Conservation (phyloP, 2,113 vertebrate genomes). For the Bujurquina vittata region DNA sequence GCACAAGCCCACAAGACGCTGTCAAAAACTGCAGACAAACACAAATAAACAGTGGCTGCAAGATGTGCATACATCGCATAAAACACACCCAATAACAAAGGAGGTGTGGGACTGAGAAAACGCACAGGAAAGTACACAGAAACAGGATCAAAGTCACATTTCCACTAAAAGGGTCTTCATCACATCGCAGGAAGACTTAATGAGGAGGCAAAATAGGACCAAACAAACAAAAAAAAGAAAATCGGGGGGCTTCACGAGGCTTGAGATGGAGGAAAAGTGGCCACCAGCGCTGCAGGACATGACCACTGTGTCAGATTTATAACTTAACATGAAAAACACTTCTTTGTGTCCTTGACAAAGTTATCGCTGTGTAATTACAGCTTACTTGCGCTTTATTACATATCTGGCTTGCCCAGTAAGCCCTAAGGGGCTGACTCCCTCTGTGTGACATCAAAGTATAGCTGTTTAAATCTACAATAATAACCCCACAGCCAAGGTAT, state of each 20-base stretch:
- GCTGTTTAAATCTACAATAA: conserved; percentile 62
- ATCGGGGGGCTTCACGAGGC: conserved; percentile 36
- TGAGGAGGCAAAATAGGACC: conserved; percentile 46
- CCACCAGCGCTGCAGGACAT: conserved; percentile 32
- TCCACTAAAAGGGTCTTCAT: conserved; percentile 27
- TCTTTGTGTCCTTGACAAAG: conserved; percentile 63
- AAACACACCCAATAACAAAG: conserved; percentile 23
- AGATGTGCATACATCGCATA: conserved; percentile 41
- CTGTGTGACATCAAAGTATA: conserved; percentile 28
- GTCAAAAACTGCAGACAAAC: conserved; percentile 54
- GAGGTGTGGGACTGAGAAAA: background rate
- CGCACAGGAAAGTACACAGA: conserved; percentile 8
- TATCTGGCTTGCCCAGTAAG: conserved; percentile 60
- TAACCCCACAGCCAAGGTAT: conserved; percentile 49
- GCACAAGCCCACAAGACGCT: conserved; percentile 43
- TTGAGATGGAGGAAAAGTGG: background rate
- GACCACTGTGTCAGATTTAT: conserved; percentile 62
- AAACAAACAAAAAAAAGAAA: conserved; percentile 32
- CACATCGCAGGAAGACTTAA: conserved; percentile 46
- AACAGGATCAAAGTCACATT: conserved; percentile 46
- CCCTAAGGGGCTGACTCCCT: conserved; percentile 36
- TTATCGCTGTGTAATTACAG: conserved; percentile 68
- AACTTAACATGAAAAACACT: conserved; percentile 54
- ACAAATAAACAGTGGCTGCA: conserved; percentile 45
- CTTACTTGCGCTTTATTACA: conserved; percentile 65